A percentile compares a stretch with the other conserved stretches of the same genome.
phyloP scores from a whole-genome alignment of 2,113 vertebrate species.

The Apeltes quadracus region DNA sequence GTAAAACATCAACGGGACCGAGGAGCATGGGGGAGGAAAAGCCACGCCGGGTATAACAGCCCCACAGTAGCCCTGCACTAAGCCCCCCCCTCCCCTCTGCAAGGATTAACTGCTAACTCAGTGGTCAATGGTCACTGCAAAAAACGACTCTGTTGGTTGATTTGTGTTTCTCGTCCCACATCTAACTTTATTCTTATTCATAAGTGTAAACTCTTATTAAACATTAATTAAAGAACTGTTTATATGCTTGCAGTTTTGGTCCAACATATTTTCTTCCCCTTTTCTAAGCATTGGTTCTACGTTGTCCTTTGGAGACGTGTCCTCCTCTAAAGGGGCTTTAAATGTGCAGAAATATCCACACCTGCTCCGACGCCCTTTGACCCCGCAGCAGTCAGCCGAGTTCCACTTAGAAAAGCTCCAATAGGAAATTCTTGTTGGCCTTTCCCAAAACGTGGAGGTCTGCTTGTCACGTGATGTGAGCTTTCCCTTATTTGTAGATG shows the following conservation, averaged over 20 bases:
- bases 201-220: slow-evolving; percentile 12
- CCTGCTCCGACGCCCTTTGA: slow-evolving; percentile 21
- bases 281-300: too few species aligned
- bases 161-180: neutral
- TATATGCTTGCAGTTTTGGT: too few species aligned
- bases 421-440: neutral
- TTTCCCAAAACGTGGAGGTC: neutral
- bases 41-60: slow-evolving; percentile 37
- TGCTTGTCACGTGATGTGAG: neutral
- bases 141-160: slow-evolving; percentile 19
- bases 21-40: slow-evolving; percentile 48
- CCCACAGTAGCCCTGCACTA: slow-evolving; percentile 54
- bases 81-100: slow-evolving; percentile 27
- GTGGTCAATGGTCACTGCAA: slow-evolving; percentile 43
- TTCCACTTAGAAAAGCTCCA: neutral
- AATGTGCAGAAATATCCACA: slow-evolving; percentile 19
- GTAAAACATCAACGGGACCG: slow-evolving; percentile 67
- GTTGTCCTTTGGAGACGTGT: neutral
- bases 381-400: slow-evolving; percentile 13
- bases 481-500: slow-evolving; percentile 13
- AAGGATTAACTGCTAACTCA: slow-evolving; percentile 67
- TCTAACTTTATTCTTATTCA: neutral
- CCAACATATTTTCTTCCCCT: too few species aligned
- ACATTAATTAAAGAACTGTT: too few species aligned
- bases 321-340: neutral